Evolutionary conservation across 2,113 vertebrate species (phyloP).

Genomic region (Aldabrachelys gigantea): DNA sequence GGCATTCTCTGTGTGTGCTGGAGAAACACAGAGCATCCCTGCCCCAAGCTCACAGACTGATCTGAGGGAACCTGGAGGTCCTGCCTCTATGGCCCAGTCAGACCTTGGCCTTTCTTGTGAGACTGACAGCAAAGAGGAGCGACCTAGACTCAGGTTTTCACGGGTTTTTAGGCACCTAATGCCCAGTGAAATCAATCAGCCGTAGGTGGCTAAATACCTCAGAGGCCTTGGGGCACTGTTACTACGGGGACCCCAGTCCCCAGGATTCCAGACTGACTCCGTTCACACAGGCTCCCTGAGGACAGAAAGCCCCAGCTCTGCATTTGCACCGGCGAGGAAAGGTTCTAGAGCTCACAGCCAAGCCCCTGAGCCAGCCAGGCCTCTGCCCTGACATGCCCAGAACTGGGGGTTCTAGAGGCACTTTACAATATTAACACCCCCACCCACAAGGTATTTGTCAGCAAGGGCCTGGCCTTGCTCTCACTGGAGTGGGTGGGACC

Average conservation of each 20-base stretch:
- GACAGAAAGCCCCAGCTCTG: background rate
- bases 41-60: background rate
- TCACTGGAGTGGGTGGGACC: background rate
- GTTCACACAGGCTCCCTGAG: background rate
- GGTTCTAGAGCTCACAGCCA: background rate
- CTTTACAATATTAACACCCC: background rate
- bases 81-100: background rate
- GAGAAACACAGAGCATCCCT: background rate
- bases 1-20: background rate
- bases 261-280: background rate
- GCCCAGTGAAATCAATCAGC: background rate
- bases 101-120: background rate
- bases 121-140: background rate
- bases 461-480: background rate
- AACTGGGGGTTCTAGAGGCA: background rate
- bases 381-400: background rate
- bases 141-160: no score
- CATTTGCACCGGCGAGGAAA: background rate
- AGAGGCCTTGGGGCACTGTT: background rate
- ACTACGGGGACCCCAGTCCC: no score
- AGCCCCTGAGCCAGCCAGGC: background rate
- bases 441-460: no score
- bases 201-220: background rate
- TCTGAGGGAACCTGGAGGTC: background rate
- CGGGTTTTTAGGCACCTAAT: background rate